Base-by-base conservation (phyloP, 1,140 invertebrate genomes). In the Radopholus similis region DNA sequence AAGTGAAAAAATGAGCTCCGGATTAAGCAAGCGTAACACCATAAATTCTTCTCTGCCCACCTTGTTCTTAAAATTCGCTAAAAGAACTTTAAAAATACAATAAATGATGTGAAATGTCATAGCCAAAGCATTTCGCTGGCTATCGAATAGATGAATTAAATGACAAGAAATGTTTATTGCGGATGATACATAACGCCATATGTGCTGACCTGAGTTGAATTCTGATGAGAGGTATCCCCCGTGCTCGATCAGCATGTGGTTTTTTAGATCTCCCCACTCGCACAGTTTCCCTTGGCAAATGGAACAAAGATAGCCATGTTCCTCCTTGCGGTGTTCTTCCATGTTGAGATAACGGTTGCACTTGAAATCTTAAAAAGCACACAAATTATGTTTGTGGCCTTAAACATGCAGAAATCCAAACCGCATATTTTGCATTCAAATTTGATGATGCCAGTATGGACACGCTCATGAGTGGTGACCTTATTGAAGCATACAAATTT, bases 391-490 rank as follows among this genome's bases (percentile, higher is more conserved):
- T n/a, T n/a, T n/a, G n/a, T n/a, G n/a, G n/a, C n/a, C n/a, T n/a
- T n/a, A n/a, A n/a, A n/a, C n/a, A n/a, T n/a, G n/a, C n/a, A n/a
- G n/a, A n/a, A n/a, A n/a, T n/a, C n/a, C n/a, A n/a, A n/a, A n/a
- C n/a, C 79, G 53, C 79, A 81, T 38, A 81, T 81, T 40, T 81
- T 83, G 64, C 79, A 81, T 55, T 81, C 79, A 55, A 81, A 81
- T 56, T 82, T 81, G 28, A 81, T 80, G 34, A 83, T 81, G 47
- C 79, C 79, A 9, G 79, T 81, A 54, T 81, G 79, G 37, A 83
- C 74, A 5, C 79, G 62, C 47, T 81, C 79, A 57, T 81, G 79
- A 8, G 80, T 81, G 23, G 77, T 78, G 2, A 82, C 76, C 75
- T 77, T 30, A 44, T n/a, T n/a, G n/a, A n/a, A n/a, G n/a, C n/a